Evolutionary conservation across 2,888 invertebrate genomes (phyloP), one percentile per base, ranked within the genome.

Genomic region (Trachelus stipa): DNA sequence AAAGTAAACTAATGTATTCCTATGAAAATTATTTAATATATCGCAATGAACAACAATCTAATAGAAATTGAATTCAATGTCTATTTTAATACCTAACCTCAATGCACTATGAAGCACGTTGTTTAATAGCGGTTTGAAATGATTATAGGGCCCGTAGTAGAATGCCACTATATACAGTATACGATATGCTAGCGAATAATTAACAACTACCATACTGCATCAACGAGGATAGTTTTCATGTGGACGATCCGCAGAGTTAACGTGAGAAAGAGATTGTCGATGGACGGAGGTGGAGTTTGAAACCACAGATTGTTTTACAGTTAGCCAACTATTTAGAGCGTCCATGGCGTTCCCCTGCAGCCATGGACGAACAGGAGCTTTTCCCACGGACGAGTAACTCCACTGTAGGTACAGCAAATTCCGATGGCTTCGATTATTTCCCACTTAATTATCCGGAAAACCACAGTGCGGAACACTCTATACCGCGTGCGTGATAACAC

Each of bases 401-500:
- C 33, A 23, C 33, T 34, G 15, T 69, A 56, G 56, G 56, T 56
- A 31, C 15, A 69, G 74, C 56, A 83, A 87, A 86, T 87, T 87
- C 85, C 85, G 85, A 85, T 84, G 82, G 78, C 81, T 82, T 83
- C 83, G 85, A 87, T 87, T 86, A 86, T 87, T 87, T 85, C 83
- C 86, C 86, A 85, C 87, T 87, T 86, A 85, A 87, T 86, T 87
- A 87, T 86, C 85, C 85, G 85, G 82, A 86, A 86, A 86, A 85
- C 86, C 86, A 82, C 86, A 86, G 78, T 84, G 84, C 80, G 86
- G 84, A 71, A 33, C 33, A 31, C 33, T 31, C 71, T 71, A 34
- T 34, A 37, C 74, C 15, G 23, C 74, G 35, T 35, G 74, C 74
- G 74, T 34, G 74, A 74, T 74, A 74, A 74, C 74, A n/a, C 35